phyloP scores from a whole-genome alignment of 2,797 vertebrate species.

The Lutjanus argentimaculatus region DNA sequence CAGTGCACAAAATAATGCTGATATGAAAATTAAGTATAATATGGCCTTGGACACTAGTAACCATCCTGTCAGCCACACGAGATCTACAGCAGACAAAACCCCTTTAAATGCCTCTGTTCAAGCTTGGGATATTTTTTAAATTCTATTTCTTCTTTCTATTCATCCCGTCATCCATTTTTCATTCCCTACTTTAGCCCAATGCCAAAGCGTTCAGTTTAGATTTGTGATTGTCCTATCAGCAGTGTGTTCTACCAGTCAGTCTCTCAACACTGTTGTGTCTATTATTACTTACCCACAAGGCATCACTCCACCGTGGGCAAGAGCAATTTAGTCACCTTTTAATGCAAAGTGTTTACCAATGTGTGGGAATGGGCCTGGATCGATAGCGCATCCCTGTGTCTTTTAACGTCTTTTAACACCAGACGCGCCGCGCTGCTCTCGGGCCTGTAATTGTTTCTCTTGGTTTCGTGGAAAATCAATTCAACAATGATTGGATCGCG shows the following conservation, averaged over 20 bases:
- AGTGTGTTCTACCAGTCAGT: neutral
- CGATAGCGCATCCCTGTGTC: slow-evolving; percentile 66
- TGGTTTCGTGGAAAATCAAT: slow-evolving; percentile 72
- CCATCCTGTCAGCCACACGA: neutral
- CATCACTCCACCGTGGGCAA: slow-evolving; percentile 31
- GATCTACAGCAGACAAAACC: neutral
- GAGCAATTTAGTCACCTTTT: slow-evolving; percentile 72
- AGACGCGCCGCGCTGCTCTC: slow-evolving; percentile 31
- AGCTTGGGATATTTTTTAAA: neutral
- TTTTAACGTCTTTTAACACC: slow-evolving; percentile 69
- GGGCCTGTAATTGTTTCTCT: slow-evolving; percentile 74
- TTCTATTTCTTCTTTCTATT: neutral
- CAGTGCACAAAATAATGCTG: too few species aligned
- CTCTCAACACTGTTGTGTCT: slow-evolving; percentile 32
- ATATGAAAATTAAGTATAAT: too few species aligned
- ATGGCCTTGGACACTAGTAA: neutral
- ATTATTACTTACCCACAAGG: slow-evolving; percentile 51
- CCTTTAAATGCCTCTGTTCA: neutral
- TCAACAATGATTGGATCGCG: slow-evolving; percentile 67
- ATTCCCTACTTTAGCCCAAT: slow-evolving; percentile 7
- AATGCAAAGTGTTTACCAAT: slow-evolving; percentile 75
- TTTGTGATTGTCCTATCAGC: slow-evolving; percentile 34
- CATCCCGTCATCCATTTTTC: slow-evolving; percentile 31
- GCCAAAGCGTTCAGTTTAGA: neutral
- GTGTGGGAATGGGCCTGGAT: slow-evolving; percentile 61